These are phyloP conservation scores for Lysandra bellargus DNA, from an alignment of 2,888 invertebrate species.

Conservation along the genomic window DNA sequence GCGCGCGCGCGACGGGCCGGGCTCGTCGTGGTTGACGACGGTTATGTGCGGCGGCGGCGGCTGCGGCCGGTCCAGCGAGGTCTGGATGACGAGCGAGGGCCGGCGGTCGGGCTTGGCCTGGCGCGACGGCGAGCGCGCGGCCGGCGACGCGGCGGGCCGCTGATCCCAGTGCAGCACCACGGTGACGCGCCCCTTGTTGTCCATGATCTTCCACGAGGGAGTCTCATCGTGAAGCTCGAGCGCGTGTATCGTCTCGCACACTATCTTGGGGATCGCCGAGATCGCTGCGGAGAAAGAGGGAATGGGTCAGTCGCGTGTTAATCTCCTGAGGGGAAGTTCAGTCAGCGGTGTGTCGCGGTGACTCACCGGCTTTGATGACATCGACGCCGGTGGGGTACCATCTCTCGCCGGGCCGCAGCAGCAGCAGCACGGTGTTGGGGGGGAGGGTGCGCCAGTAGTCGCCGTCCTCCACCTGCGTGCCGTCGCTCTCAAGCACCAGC, in stretches of 20 bases:
- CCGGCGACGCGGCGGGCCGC: conserved; percentile 85
- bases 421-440: conserved; percentile 93
- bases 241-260: conserved; percentile 97
- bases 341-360: too few relatives aligned
- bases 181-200: conserved; percentile 97
- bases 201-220: conserved; percentile 99
- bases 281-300: conserved; percentile 83
- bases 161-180: conserved; percentile 98
- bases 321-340: not conserved
- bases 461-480: conserved; percentile 97
- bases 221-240: conserved; percentile 97
- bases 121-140: conserved; percentile 77
- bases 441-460: conserved; percentile 97
- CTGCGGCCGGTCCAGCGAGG: conserved; percentile 86
- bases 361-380: conserved; percentile 94
- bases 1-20: conserved; percentile 88
- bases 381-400: conserved; percentile 97
- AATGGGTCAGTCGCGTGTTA: not conserved
- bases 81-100: conserved; percentile 87
- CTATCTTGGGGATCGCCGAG: conserved; percentile 97
- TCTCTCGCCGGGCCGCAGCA: conserved; percentile 93
- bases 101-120: conserved; percentile 80
- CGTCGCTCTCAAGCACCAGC: conserved; percentile 96
- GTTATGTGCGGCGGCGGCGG: conserved; percentile 92
- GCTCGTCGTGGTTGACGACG: conserved; percentile 96